phyloP scores from a whole-genome alignment of 1,140 invertebrate species.

The Drosophila truncata region DNA sequence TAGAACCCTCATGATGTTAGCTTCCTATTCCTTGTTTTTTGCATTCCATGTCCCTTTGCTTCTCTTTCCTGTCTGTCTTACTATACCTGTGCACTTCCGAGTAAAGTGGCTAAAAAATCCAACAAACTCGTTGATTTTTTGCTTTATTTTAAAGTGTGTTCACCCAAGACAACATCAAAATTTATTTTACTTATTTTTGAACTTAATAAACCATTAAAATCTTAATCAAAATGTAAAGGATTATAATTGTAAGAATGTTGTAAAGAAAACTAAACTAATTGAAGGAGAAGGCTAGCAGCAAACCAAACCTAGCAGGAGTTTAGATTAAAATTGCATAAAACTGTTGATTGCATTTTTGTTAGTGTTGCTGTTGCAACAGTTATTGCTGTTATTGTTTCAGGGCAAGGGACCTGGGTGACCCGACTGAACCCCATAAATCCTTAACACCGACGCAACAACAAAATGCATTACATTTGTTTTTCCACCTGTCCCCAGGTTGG shows the following conservation, averaged over 20 bases:
- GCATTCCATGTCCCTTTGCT: constrained; percentile 3
- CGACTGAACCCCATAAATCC: constrained; percentile 45
- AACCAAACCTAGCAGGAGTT: constrained; percentile 42
- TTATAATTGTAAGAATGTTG: too few species aligned
- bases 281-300: too few species aligned
- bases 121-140: neutral
- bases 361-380: neutral
- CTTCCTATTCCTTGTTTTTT: neutral
- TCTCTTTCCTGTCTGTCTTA: neutral
- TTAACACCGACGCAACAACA: constrained; percentile 18
- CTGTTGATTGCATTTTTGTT: constrained; percentile 54
- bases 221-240: neutral
- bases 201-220: neutral
- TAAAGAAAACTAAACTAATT: neutral
- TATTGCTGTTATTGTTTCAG: constrained; percentile 5
- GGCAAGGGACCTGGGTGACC: neutral
- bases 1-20: neutral
- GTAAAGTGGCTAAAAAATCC: neutral
- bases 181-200: neutral
- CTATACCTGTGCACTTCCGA: constrained; percentile 19
- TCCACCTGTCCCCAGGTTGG: constrained; percentile 21
- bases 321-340: constrained; percentile 63
- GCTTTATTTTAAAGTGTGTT: neutral
- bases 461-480: constrained; percentile 43
- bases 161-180: neutral